phyloP scores from a whole-genome alignment of 2,113 vertebrate species.

The Sinocyclocheilus anophthalmus region DNA sequence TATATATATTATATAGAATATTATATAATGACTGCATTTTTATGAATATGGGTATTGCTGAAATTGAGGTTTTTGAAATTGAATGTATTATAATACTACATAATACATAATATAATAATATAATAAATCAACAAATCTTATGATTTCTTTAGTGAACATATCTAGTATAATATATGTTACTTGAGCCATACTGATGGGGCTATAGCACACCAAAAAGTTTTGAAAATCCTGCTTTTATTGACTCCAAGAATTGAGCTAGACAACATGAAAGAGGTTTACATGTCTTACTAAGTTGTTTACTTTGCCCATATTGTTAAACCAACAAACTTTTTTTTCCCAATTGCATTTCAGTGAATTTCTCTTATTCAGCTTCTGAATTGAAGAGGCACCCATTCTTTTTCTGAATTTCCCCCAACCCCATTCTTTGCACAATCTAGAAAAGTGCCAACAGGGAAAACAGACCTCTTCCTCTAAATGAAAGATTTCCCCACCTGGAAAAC shows the following conservation, averaged over 20 bases:
- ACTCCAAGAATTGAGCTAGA: neutral
- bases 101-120: too few relatives aligned
- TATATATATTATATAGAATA: too few relatives aligned
- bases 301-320: neutral
- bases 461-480: constrained; percentile 8
- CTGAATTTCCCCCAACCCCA: neutral
- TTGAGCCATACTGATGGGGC: too few relatives aligned
- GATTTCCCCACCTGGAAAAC: constrained; percentile 21
- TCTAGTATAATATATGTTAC: too few relatives aligned
- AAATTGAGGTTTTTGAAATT: too few relatives aligned
- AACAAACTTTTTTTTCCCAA: neutral
- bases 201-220: neutral
- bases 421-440: neutral
- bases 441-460: constrained; percentile 3
- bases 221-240: neutral
- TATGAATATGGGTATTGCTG: too few relatives aligned
- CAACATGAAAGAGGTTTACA: neutral
- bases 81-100: too few relatives aligned
- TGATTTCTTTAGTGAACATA: too few relatives aligned
- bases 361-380: neutral
- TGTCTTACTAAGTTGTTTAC: neutral
- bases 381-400: neutral
- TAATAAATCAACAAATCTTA: too few relatives aligned
- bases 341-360: neutral
- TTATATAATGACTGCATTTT: too few relatives aligned